Base-by-base conservation (phyloP, 2,888 invertebrate genomes). In the Megastigmus dorsalis region DNA sequence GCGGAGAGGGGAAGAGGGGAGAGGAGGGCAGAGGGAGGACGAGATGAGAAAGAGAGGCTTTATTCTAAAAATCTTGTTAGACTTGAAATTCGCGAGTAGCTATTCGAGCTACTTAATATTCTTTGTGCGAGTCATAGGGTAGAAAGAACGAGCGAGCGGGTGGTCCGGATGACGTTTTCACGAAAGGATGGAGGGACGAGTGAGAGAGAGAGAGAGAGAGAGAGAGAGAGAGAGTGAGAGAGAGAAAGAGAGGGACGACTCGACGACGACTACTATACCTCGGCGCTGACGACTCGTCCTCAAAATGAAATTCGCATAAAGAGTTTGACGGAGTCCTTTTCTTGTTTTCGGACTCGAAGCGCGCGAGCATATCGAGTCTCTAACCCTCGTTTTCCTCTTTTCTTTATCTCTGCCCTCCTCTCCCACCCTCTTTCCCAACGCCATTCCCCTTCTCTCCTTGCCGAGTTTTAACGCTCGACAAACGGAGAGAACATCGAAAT, bases 401-500 rank as follows among this genome's bases (percentile, higher is more conserved):
- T 13, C 68, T 48, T n/a, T n/a, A n/a, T n/a, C n/a, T n/a, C n/a
- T n/a, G n/a, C n/a, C n/a, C n/a, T n/a, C n/a, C n/a, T n/a, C n/a
- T n/a, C n/a, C n/a, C n/a, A n/a, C n/a, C n/a, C n/a, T n/a, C n/a
- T n/a, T n/a, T n/a, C n/a, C n/a, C n/a, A n/a, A n/a, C 9, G 6
- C 36, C 41, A 36, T 20, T 38, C 52, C 30, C 36, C 7, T 52
- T 20, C 20, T 33, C 36, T 38, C 41, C 50, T 62, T 65, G 66
- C 67, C 50, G 76, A 75, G 45, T 62, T 76, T 75, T 76, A 79
- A 79, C 33, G 48, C 65, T 69, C 41, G 69, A 60, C 78, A 77
- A 80, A 77, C 76, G 66, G 77, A 78, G 75, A 74, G 80, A 81
- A 79, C 82, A 78, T 79, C 77, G 83, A 83, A 85, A 85, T 83